Percentiles rank a stretch among this genome's conserved stretches.
Conservation (phyloP, 1,140 invertebrate species). For the Stegodyphus mimosarum region DNA sequence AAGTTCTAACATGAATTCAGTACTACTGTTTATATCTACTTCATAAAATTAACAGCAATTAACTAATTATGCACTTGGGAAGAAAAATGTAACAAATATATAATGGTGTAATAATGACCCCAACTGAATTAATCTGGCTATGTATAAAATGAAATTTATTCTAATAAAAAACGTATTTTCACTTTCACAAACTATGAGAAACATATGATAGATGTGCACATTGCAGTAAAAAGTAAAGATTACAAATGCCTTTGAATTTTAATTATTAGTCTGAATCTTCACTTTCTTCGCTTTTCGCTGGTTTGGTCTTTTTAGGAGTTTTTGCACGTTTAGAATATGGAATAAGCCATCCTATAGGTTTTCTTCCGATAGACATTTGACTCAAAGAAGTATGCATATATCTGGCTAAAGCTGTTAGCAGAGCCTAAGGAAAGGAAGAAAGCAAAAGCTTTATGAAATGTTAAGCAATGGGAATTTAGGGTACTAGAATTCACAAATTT, state of each 20-base stretch:
- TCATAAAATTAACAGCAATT: too few species aligned
- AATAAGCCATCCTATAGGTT: constrained; percentile 5
- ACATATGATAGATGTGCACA: neutral
- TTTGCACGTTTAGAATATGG: neutral
- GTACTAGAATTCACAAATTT: too few species aligned
- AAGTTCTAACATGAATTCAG: too few species aligned
- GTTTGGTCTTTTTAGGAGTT: neutral
- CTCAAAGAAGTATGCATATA: constrained; percentile 12
- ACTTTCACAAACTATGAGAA: too few species aligned
- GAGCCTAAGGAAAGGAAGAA: neutral
- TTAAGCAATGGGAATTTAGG: too few species aligned
- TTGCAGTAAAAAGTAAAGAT: neutral
- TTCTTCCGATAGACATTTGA: neutral
- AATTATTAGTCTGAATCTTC: neutral
- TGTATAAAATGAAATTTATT: too few species aligned
- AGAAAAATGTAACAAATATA: too few species aligned
- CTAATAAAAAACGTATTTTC: too few species aligned
- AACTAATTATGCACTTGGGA: too few species aligned
- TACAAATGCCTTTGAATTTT: neutral
- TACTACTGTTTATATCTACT: too few species aligned
- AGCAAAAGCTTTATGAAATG: neutral
- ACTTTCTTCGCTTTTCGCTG: neutral
- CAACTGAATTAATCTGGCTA: too few species aligned
- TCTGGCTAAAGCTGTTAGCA: neutral
- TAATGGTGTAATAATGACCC: too few species aligned